Evolutionary conservation across 2,113 vertebrate species (phyloP), one percentile per base, ranked within the genome.

Genomic region (Epinephelus lanceolatus): DNA sequence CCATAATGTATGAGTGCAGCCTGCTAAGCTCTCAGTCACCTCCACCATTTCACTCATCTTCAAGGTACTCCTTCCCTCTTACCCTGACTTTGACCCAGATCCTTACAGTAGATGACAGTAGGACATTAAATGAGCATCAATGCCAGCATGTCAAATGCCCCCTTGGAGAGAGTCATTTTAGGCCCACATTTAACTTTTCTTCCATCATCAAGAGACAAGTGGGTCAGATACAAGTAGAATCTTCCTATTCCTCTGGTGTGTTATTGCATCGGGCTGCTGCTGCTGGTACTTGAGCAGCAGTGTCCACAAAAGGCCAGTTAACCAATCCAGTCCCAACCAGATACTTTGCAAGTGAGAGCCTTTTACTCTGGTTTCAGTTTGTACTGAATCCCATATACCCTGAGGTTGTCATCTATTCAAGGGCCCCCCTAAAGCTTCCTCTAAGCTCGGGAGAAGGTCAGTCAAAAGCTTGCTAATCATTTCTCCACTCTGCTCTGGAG

Each of bases 401-500:
- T 47, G 55, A 61, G 53, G 63, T 55, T 69, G 76, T 75, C 76
- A 53, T 78, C 77, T 76, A 71, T 69, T 75, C 73, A 82, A 89
- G 40, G 12, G 19, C 15, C 42, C 63, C 79, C 51, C 57, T 12
- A 76, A 90, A 86, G 81, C 69, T 1, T n/a, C 66, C 68, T 81
- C 76, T 60, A 60, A 89, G 79, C 76, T 57, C 45, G 37, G 47
- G 76, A 86, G 74, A 86, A 73, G 79, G 88, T 84, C 71, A 77
- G 81, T 83, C 53, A 80, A 78, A 86, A 78, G 72, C 76, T 86
- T 79, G 85, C 74, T 81, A 87, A 84, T 90, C 84, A 82, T 85
- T 81, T 76, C 82, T 86, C 15, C 73, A 52, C 68, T 72, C 66
- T 65, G 30, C 80, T 73, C 61, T 57, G 80, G 60, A 86, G 77